Conservation (phyloP, 2,888 invertebrate species). For the Pachymerium ferrugineum region DNA sequence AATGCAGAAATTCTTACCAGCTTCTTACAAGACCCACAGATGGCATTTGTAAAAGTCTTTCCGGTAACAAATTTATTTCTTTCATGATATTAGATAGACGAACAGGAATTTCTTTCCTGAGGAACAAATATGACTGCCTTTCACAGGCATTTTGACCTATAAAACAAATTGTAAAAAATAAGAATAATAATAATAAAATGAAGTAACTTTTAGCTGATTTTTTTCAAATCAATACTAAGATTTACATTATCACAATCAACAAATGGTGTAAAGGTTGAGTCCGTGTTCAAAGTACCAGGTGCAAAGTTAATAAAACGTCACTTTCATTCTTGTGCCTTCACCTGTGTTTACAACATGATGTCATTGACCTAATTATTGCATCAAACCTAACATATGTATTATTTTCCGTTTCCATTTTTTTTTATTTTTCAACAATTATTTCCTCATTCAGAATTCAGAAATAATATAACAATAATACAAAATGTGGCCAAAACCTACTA, state of each 20-base stretch:
- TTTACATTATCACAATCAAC: not conserved
- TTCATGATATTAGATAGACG: conserved; percentile 99
- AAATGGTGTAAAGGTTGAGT: not conserved
- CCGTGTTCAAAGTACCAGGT: not conserved
- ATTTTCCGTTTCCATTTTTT: too few species aligned
- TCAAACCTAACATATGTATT: too few species aligned
- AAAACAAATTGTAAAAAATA: not conserved
- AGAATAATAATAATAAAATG: not conserved
- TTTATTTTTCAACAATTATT: too few species aligned
- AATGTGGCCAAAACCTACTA: too few species aligned
- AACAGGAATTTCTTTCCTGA: conserved; percentile 95
- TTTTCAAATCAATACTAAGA: too few species aligned
- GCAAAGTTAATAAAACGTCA: too few species aligned
- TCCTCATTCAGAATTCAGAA: too few species aligned
- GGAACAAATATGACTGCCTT: conserved; percentile 84
- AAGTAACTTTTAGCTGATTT: not conserved
- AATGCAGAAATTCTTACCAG: conserved; percentile 53
- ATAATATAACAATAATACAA: too few species aligned
- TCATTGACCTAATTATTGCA: too few species aligned
- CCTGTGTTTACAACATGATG: too few species aligned
- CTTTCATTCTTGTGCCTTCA: too few species aligned
- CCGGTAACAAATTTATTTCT: conserved; percentile 92
- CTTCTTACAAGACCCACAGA: conserved; percentile 88
- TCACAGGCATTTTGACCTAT: conserved; percentile 84
- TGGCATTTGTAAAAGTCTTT: conserved; percentile 84